phyloP scores from a whole-genome alignment of 2,113 vertebrate genomes.

The Rhinolophus ferrumequinum region DNA sequence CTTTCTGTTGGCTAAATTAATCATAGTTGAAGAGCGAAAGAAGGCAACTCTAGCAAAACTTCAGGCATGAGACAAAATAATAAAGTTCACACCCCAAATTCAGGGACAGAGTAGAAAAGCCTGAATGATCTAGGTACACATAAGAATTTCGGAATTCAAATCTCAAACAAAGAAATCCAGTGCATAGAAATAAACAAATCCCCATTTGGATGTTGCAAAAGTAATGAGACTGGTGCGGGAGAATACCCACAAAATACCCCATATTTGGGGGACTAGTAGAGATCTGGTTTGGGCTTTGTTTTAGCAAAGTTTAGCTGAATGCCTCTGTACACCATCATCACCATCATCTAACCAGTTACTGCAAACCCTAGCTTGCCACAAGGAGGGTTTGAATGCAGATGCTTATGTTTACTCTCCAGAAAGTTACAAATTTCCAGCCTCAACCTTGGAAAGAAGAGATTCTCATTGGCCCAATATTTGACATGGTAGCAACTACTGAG shows the following conservation, averaged over 20 bases:
- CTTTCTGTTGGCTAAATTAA: neutral
- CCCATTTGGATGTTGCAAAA: neutral
- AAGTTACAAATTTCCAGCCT: neutral
- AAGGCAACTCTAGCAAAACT: neutral
- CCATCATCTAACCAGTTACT: neutral
- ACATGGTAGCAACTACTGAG: neutral
- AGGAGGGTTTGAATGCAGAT: neutral
- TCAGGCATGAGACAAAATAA: neutral
- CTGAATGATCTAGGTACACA: neutral
- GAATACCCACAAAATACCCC: neutral
- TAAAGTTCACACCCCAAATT: neutral
- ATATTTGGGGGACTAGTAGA: neutral
- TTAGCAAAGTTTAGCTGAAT: neutral
- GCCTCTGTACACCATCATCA: neutral
- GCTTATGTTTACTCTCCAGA: neutral
- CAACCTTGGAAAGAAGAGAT: neutral
- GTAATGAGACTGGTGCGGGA: too few relatives aligned
- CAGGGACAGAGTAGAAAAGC: neutral
- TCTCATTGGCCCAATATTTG: rapidly evolving
- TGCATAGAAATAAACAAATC: neutral
- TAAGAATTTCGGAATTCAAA: neutral
- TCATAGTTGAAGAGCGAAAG: neutral
- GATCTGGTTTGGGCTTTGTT: neutral
- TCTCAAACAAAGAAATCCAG: neutral
- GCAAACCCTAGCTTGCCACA: neutral